A percentile compares a stretch with the other conserved stretches of the same genome.
phyloP scores from a whole-genome alignment of 2,888 invertebrate species.

The Epirrita christyi region DNA sequence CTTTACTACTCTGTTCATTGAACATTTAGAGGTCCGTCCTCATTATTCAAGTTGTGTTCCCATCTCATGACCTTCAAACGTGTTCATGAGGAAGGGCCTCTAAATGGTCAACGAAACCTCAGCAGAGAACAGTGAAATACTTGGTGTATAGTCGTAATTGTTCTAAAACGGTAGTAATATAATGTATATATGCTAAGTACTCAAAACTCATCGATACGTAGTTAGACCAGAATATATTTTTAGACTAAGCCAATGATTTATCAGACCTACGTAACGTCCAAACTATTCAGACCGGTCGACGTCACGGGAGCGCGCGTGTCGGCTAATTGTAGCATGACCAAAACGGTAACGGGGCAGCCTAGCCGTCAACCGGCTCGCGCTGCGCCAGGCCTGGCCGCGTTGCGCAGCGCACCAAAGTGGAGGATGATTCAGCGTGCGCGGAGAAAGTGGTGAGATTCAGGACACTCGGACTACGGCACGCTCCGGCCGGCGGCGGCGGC shows the following conservation, averaged over 20 bases:
- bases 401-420: constrained; percentile 64
- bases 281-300: constrained; percentile 71
- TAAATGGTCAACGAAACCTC: too few species aligned
- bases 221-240: constrained; percentile 66
- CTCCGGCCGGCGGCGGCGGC: too few species aligned
- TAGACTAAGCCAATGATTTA: constrained; percentile 70
- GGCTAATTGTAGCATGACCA: constrained; percentile 80
- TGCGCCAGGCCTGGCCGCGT: constrained; percentile 41
- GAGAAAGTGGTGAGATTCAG: constrained; percentile 55
- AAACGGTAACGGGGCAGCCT: constrained; percentile 66
- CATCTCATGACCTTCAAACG: too few species aligned
- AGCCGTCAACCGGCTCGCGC: constrained; percentile 54
- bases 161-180: too few species aligned
- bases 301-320: constrained; percentile 76
- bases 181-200: not conserved
- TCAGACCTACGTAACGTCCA: constrained; percentile 67
- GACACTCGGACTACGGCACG: constrained; percentile 40
- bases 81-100: too few species aligned
- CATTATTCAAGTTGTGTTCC: too few species aligned
- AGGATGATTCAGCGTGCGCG: constrained; percentile 65
- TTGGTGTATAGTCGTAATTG: too few species aligned
- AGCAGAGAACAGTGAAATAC: too few species aligned
- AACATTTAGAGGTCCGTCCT: too few species aligned
- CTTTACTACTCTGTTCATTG: too few species aligned
- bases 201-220: constrained; percentile 57